Conservation (phyloP, 2,888 invertebrate species). For the Allolobophora icterica region DNA sequence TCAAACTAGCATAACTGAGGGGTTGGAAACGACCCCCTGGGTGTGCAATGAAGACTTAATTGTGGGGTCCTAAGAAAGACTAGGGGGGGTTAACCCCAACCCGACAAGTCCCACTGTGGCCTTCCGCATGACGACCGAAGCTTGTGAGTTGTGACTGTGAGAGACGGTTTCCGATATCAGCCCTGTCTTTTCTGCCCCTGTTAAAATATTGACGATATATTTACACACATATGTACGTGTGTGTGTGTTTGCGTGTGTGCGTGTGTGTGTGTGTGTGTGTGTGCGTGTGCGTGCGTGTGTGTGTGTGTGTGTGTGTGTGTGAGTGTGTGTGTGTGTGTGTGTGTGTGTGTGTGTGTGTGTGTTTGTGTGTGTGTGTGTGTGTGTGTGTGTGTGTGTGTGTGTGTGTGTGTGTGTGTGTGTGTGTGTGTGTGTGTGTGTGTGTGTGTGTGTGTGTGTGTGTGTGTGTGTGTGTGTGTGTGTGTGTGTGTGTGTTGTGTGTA, state of each 20-base stretch:
- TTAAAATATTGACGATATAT: neutral
- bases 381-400: conserved; percentile 21
- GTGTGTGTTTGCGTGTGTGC: conserved; percentile 28
- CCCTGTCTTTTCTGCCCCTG: no score
- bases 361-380: conserved; percentile 20
- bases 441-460: conserved; percentile 21
- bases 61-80: no score
- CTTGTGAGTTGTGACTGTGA: no score
- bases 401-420: conserved; percentile 30
- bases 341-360: conserved; percentile 32
- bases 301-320: conserved; percentile 24
- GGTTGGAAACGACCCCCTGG: no score
- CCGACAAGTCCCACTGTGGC: no score
- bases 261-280: conserved; percentile 28
- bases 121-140: no score
- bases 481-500: conserved; percentile 24
- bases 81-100: no score
- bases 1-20: no score
- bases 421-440: conserved; percentile 32
- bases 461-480: conserved; percentile 23
- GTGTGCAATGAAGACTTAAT: no score
- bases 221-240: conserved; percentile 27
- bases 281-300: conserved; percentile 24
- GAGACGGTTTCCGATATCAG: no score
- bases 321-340: conserved; percentile 30